phyloP scores from a whole-genome alignment of 2,113 vertebrate genomes.

The Aspiorhynchus laticeps region DNA sequence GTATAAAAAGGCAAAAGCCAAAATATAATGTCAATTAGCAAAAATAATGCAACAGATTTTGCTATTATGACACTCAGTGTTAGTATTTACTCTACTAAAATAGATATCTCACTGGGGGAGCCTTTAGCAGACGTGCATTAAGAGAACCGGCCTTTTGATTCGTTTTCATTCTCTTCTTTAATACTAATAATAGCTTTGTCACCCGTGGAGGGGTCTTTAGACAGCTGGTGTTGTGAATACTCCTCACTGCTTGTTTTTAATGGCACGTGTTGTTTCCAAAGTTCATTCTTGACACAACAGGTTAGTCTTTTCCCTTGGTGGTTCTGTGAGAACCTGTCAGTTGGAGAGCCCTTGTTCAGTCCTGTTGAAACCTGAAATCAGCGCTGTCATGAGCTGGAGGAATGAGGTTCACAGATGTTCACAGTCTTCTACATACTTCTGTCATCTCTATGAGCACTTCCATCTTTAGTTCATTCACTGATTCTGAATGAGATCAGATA shows the following conservation, averaged over 20 bases:
- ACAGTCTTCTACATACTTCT: not conserved
- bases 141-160: slow-evolving; percentile 19
- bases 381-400: not conserved
- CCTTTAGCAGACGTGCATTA: not conserved
- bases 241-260: slow-evolving; percentile 40
- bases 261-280: slow-evolving; percentile 38
- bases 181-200: slow-evolving; percentile 68
- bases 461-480: not conserved
- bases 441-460: not conserved
- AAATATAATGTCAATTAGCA: not conserved
- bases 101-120: slow-evolving; percentile 32
- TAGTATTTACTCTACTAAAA: slow-evolving; percentile 2
- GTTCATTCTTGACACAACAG: slow-evolving; percentile 53
- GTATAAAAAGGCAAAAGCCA: not conserved
- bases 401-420: not conserved
- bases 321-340: slow-evolving; percentile 12
- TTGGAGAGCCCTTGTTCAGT: slow-evolving; percentile 7
- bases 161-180: slow-evolving; percentile 56
- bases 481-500: not conserved
- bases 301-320: slow-evolving; percentile 42
- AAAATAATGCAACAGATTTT: not conserved
- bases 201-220: slow-evolving; percentile 46
- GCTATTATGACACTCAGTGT: not conserved
- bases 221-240: slow-evolving; percentile 69
- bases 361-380: slow-evolving; percentile 11